A percentile compares a stretch with the other conserved stretches of the same genome.
Evolutionary conservation across 2,888 invertebrate species (phyloP).

Genomic region (Scelioninae gen. 1): DNA sequence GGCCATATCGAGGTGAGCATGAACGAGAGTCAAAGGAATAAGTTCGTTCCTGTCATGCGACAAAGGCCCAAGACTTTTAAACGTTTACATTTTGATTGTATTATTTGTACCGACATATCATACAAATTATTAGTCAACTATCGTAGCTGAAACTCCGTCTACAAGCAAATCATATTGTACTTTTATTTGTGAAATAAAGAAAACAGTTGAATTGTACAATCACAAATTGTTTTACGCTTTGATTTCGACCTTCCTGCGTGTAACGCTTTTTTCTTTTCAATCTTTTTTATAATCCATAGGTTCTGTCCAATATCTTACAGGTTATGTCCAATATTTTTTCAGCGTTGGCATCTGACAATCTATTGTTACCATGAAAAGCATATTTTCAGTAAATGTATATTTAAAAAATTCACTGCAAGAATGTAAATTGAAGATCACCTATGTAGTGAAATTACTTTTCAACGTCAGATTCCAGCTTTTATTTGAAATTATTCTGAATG

Average conservation of each 20-base stretch:
- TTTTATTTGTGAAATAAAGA: constrained; percentile 80
- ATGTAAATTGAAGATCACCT: too few species aligned
- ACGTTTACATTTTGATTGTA: constrained; percentile 49
- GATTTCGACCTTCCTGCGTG: constrained; percentile 79
- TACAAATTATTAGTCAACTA: too few species aligned
- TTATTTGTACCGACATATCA: constrained; percentile 68
- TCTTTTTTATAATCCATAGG: constrained; percentile 75
- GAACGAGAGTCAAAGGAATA: too few species aligned
- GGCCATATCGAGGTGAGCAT: constrained; percentile 25
- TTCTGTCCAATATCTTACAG: constrained; percentile 69
- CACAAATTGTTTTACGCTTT: constrained; percentile 80
- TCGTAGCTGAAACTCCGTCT: constrained; percentile 76
- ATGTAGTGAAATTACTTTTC: too few species aligned
- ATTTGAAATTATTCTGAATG: too few species aligned
- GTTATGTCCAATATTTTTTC: constrained; percentile 48
- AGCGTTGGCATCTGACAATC: constrained; percentile 30
- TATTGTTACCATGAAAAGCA: too few species aligned
- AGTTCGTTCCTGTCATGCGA: too few species aligned
- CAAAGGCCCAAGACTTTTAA: too few species aligned
- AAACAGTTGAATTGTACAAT: constrained; percentile 64
- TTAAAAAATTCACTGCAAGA: too few species aligned
- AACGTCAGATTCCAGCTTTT: too few species aligned
- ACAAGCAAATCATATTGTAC: constrained; percentile 77
- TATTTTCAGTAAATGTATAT: too few species aligned
- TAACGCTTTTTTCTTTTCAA: constrained; percentile 56